Conservation (phyloP, 2,888 invertebrate genomes). For the Germaria angustata region DNA sequence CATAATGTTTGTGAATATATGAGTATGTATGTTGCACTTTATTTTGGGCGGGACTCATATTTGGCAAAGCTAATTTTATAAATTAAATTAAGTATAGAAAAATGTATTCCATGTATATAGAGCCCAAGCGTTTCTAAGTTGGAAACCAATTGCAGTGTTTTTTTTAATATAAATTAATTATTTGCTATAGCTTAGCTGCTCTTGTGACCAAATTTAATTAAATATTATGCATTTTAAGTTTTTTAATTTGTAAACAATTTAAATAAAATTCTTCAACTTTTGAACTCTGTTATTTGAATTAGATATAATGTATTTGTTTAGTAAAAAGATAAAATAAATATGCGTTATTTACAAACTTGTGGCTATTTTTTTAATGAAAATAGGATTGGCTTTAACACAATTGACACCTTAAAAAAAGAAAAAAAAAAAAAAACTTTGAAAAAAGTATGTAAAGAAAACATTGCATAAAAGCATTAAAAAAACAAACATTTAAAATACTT, state of each 20-base stretch:
- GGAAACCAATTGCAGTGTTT: neutral
- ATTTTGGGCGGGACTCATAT: conserved; percentile 45
- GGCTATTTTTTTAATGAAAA: conserved; percentile 48
- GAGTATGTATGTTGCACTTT: neutral
- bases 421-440: neutral
- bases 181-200: neutral
- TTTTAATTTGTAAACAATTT: conserved; percentile 27
- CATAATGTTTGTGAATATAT: neutral
- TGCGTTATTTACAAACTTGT: conserved; percentile 53
- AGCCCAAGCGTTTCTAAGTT: neutral
- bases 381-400: conserved; percentile 64
- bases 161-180: conserved; percentile 23
- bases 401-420: conserved; percentile 46
- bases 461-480: conserved; percentile 8
- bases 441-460: neutral
- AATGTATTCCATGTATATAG: neutral
- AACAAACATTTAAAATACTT: conserved; percentile 38
- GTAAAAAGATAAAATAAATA: conserved; percentile 14
- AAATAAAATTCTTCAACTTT: conserved; percentile 51
- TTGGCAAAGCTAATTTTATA: conserved; percentile 40
- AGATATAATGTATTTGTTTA: neutral
- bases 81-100: conserved; percentile 45
- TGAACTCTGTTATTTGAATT: conserved; percentile 41
- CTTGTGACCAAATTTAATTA: neutral
- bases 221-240: too few relatives aligned